Conservation (phyloP, 2,888 invertebrate species). For the Icerya purchasi region DNA sequence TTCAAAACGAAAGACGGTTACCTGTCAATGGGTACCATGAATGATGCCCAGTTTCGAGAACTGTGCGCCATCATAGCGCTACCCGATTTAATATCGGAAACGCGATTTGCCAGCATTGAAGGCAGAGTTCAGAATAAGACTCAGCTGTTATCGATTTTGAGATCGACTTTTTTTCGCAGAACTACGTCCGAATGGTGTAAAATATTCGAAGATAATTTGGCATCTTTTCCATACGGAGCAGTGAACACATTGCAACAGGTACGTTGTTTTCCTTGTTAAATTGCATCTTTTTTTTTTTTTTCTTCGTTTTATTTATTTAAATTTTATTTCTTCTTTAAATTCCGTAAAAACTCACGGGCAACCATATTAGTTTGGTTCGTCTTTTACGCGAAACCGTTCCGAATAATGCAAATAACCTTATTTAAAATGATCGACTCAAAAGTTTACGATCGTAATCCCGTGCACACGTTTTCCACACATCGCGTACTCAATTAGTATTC, state of each 20-base stretch:
- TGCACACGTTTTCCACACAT: no score
- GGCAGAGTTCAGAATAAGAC: slow-evolving; percentile 53
- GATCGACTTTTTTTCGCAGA: slow-evolving; percentile 35
- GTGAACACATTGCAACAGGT: slow-evolving; percentile 63
- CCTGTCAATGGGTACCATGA: slow-evolving; percentile 71
- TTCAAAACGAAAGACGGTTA: slow-evolving; percentile 65
- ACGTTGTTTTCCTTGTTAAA: slow-evolving; percentile 15
- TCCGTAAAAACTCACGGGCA: not conserved
- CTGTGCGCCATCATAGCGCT: slow-evolving; percentile 42
- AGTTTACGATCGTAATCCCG: no score
- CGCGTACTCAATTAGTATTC: no score
- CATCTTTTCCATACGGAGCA: slow-evolving; percentile 66
- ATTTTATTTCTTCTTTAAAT: not conserved
- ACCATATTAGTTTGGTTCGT: no score
- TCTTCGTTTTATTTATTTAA: not conserved
- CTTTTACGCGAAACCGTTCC: no score
- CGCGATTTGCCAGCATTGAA: slow-evolving; percentile 47
- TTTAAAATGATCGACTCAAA: no score
- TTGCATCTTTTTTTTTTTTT: no score
- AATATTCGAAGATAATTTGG: slow-evolving; percentile 32
- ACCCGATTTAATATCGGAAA: slow-evolving; percentile 36
- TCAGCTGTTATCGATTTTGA: slow-evolving; percentile 40
- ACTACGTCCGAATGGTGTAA: slow-evolving; percentile 51
- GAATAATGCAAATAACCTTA: no score
- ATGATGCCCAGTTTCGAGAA: slow-evolving; percentile 54